Base-by-base conservation (phyloP, 2,797 vertebrate species). In the Triplophysa yarkandensis region DNA sequence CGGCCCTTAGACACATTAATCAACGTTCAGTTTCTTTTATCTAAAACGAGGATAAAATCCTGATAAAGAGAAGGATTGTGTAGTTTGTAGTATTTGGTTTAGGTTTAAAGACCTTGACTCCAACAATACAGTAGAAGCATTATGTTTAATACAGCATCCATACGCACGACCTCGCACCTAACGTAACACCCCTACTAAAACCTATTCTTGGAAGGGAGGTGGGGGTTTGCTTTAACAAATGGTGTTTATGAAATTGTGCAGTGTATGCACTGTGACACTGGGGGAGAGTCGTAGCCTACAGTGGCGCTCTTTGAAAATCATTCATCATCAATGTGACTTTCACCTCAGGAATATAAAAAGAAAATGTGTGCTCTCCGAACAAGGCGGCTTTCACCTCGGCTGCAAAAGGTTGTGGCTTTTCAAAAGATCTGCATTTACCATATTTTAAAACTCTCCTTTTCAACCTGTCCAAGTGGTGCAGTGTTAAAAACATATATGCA, bases 201-300 rank as follows among this genome's bases (percentile, higher is more conserved):
- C 44, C 61, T 73, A 73, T 63, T 63, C 25, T 9, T 28, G 14
- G 61, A 14, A 69, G 23, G 68, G 23, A 13, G 23, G n/a, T 21
- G 43, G 30, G 23, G 46, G 11, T 17, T 13, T 36, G 64, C 23
- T 34, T 73, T 65, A 73, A 65, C 48, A 73, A 73, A 73, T 23
- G 44, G 27, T 68, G 65, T 28, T 28, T 58, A 28, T 64, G 52
- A 46, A 65, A 41, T 70, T 70, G 52, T 63, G 76, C 57, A 77
- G 44, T 52, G 30, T 39, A 77, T 71, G 65, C 79, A 76, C 74
- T 21, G 27, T 73, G 71, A 65, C 71, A 43, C 61, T 55, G 55
- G 43, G 50, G 55, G 25, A 72, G 63, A 72, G 61, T 61, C 58
- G 72, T 52, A 63, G 44, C 32, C 50, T 50, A 55, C 30, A 58